A percentile compares a stretch with the other conserved stretches of the same genome.
Conservation (phyloP, 2,113 vertebrate genomes). For the Poeciliopsis retropinna region DNA sequence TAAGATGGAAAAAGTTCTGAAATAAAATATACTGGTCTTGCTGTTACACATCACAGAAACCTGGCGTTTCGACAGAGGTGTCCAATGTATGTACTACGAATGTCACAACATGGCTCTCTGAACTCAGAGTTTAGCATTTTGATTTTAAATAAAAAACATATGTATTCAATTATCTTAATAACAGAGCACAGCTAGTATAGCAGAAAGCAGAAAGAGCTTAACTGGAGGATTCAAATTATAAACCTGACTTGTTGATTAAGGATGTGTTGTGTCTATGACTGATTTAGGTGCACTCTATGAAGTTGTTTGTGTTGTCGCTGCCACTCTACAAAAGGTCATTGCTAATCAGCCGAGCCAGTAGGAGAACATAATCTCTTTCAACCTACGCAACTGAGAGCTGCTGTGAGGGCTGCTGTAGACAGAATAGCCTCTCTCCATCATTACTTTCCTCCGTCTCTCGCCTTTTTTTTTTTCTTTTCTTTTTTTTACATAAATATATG, state of each 20-base stretch:
- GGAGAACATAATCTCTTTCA: conserved; percentile 51
- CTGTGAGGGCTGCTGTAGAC: conserved; percentile 16
- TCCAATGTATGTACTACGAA: neutral
- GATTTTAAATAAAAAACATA: neutral
- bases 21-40: too few species aligned
- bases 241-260: conserved; percentile 6
- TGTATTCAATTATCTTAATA: neutral
- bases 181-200: neutral
- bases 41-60: too few species aligned
- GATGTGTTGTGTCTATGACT: neutral
- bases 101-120: neutral
- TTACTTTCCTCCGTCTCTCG: conserved; percentile 26
- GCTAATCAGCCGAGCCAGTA: conserved; percentile 57
- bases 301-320: conserved; percentile 18
- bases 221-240: conserved; percentile 6
- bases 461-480: too few species aligned
- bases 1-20: too few species aligned
- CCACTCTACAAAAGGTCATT: conserved; percentile 39
- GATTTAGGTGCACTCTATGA: conserved; percentile 20
- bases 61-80: too few species aligned
- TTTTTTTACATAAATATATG: conserved; percentile 1
- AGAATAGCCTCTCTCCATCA: conserved; percentile 31
- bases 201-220: neutral
- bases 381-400: conserved; percentile 44
- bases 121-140: neutral